Evolutionary conservation across 2,888 invertebrate species (phyloP).

Genomic region (Chaitophorus viminalis): DNA sequence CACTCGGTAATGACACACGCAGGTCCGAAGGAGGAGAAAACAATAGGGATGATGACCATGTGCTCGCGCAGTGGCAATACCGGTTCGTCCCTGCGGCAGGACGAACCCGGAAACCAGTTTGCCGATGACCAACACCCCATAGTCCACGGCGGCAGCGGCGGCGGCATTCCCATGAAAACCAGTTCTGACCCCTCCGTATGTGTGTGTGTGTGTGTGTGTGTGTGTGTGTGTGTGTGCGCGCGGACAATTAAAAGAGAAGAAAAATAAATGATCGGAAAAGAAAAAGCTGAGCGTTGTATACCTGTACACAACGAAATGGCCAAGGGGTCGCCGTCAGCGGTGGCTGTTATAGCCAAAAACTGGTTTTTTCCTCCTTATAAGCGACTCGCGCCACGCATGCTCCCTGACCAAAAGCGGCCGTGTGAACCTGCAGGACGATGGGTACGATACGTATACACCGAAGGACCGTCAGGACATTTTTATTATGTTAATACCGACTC

Average conservation of each 20-base stretch:
- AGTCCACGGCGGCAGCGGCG: not conserved
- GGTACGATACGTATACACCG: conserved; percentile 36
- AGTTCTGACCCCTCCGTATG: conserved; percentile 62
- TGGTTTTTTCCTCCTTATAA: conserved; percentile 45
- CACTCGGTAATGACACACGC: conserved; percentile 50
- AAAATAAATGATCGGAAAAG: conserved; percentile 55
- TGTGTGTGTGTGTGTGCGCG: too few relatives aligned
- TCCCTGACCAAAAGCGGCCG: conserved; percentile 57
- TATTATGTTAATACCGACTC: conserved; percentile 23
- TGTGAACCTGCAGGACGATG: conserved; percentile 57
- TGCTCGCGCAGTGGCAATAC: conserved; percentile 53
- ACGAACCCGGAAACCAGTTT: conserved; percentile 61
- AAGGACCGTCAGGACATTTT: conserved; percentile 4
- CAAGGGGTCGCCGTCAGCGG: not conserved
- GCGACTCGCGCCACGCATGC: not conserved
- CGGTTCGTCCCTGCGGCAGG: conserved; percentile 59
- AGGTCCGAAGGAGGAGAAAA: conserved; percentile 52
- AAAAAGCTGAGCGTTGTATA: conserved; percentile 38
- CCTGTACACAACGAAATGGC: not conserved
- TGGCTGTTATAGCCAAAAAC: conserved; percentile 37
- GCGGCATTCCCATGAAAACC: conserved; percentile 59
- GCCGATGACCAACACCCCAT: conserved; percentile 59
- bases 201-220: too few relatives aligned
- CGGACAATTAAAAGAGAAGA: conserved; percentile 47
- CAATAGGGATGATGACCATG: conserved; percentile 57